These are phyloP conservation scores for Ochropleura leucogaster DNA, from an alignment of 2,888 invertebrate species.

Conservation along the genomic window DNA sequence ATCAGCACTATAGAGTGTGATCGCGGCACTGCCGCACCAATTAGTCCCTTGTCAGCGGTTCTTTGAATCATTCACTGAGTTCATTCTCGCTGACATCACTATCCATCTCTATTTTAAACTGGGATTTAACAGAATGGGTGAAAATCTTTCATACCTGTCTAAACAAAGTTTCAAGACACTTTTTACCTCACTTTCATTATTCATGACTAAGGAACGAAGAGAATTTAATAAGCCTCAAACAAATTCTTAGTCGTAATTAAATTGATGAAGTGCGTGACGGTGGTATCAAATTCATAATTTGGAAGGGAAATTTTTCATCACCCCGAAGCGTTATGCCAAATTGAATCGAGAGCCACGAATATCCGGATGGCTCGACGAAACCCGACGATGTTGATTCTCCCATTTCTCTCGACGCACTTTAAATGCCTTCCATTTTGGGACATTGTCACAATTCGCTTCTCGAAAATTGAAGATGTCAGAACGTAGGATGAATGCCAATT, in stretches of 20 bases:
- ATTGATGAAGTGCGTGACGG: conserved; percentile 84
- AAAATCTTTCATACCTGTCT: conserved; percentile 27
- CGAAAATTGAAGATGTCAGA: conserved; percentile 53
- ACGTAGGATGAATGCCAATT: conserved; percentile 62
- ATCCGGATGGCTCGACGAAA: conserved; percentile 68
- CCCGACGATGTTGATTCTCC: conserved; percentile 63
- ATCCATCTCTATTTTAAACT: conserved; percentile 50
- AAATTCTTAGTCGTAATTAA: conserved; percentile 81
- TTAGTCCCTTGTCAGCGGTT: conserved; percentile 73
- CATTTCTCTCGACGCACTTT: conserved; percentile 61
- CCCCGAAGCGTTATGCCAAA: conserved; percentile 81
- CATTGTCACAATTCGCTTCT: conserved; percentile 59
- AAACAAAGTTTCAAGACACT: conserved; percentile 21
- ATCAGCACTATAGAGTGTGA: conserved; percentile 67
- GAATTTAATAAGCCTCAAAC: conserved; percentile 76
- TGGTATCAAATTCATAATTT: conserved; percentile 86
- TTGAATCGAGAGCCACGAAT: conserved; percentile 82
- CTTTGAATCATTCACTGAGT: conserved; percentile 65
- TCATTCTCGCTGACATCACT: conserved; percentile 54
- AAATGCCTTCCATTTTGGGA: conserved; percentile 59
- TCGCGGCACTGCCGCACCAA: conserved; percentile 73
- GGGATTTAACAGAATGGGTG: conserved; percentile 26
- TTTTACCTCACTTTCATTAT: conserved; percentile 68
- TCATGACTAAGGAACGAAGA: conserved; percentile 66
- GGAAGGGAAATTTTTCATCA: conserved; percentile 86